Conservation (phyloP, 2,888 invertebrate genomes). For the Agrotis exclamationis region DNA sequence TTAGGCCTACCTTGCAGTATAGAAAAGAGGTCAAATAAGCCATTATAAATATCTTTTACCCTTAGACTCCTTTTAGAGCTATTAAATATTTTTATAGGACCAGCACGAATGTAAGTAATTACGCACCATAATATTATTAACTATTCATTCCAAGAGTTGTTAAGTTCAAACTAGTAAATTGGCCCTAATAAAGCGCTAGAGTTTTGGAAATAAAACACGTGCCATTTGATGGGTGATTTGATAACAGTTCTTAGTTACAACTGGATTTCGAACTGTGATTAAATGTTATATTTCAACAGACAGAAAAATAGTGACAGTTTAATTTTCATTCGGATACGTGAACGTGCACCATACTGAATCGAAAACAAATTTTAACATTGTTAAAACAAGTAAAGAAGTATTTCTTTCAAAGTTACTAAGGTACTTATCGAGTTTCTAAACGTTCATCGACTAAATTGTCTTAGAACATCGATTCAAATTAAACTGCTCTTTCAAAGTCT, state of each 20-base stretch:
- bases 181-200: slow-evolving; percentile 64
- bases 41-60: slow-evolving; percentile 10
- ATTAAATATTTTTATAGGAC: slow-evolving; percentile 44
- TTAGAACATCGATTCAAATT: slow-evolving; percentile 20
- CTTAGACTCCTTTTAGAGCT: slow-evolving; percentile 14
- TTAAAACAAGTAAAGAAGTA: slow-evolving; percentile 7
- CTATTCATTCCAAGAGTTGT: slow-evolving; percentile 68
- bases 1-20: slow-evolving; percentile 26
- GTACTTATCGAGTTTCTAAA: slow-evolving; percentile 43
- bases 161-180: slow-evolving; percentile 71
- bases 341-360: slow-evolving; percentile 14
- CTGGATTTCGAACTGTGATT: slow-evolving; percentile 32
- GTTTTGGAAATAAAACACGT: slow-evolving; percentile 63
- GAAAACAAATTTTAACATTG: slow-evolving; percentile 12
- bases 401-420: slow-evolving; percentile 24
- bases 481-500: slow-evolving; percentile 25
- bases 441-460: slow-evolving; percentile 25
- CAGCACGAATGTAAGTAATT: slow-evolving; percentile 66
- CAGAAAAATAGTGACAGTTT: background rate
- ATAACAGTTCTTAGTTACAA: slow-evolving; percentile 54
- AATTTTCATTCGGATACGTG: background rate
- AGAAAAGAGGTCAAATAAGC: slow-evolving; percentile 35
- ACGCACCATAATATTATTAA: slow-evolving; percentile 66
- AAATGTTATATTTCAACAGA: slow-evolving; percentile 27
- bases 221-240: slow-evolving; percentile 53